phyloP scores from a whole-genome alignment of 2,113 vertebrate genomes.

The Oryzias woworae region DNA sequence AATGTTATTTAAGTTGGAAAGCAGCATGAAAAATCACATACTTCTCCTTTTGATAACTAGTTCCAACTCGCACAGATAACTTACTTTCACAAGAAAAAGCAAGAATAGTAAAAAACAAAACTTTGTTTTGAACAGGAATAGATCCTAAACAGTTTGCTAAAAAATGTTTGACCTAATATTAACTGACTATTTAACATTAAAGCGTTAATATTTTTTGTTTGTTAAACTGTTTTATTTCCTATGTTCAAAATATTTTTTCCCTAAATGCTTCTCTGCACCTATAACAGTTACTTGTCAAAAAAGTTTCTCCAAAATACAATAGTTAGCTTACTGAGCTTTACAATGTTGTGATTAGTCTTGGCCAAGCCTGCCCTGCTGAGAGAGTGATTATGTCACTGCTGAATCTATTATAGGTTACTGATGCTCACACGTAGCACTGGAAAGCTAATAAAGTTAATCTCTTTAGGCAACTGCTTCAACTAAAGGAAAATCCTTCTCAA shows the following conservation, averaged over 20 bases:
- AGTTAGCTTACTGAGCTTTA: constrained; percentile 4
- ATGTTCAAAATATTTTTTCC: no score
- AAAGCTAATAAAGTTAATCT: constrained; percentile 33
- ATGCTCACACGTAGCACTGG: constrained; percentile 10
- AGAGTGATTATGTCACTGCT: constrained; percentile 21
- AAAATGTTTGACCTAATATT: no score
- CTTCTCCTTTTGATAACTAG: constrained; percentile 16
- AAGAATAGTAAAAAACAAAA: no score
- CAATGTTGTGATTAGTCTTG: no score
- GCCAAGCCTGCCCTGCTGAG: neutral
- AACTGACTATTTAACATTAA: no score
- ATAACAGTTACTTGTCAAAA: neutral
- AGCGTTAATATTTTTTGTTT: no score
- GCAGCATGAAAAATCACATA: constrained; percentile 35
- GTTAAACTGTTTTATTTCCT: no score
- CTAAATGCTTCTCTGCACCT: no score
- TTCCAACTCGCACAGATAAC: constrained; percentile 27
- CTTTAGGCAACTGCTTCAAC: constrained; percentile 34
- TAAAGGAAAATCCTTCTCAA: constrained; percentile 32
- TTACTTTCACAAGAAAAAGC: constrained; percentile 20
- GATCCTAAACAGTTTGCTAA: no score
- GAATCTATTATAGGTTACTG: constrained; percentile 7
- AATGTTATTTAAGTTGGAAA: constrained; percentile 24
- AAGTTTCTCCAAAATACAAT: neutral
- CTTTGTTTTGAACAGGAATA: no score